Base-by-base conservation (phyloP, 2,797 vertebrate genomes). In the Synaphobranchus kaupii region DNA sequence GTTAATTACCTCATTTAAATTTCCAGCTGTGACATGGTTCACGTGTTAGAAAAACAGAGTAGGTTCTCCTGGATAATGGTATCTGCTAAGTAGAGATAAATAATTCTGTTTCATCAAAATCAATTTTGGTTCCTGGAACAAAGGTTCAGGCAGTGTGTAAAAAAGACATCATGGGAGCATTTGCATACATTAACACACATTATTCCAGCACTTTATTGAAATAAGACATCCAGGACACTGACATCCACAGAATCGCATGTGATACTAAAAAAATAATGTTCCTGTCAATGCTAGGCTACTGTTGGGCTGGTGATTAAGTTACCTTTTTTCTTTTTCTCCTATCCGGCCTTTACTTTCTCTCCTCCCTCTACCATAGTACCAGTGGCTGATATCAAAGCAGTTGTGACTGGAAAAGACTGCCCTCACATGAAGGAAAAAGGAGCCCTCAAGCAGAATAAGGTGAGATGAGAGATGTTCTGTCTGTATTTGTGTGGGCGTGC, bases 351-450 rank as follows among this genome's bases (percentile, higher is more conserved):
- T 12, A 58, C 28, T 34, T 20, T 76, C 15, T 76, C 17, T 44
- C 34, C 48, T 17, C n/a, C 50, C 17, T 52, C 89, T 86, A 85
- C 92, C 92, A 85, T 94, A 97, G 97, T 97, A 91, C 95, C 96
- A 15, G 96, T 97, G 92, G 96, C 96, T 91, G 97, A 97, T 92
- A 97, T 97, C 93, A 97, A 97, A 95, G 96, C 97, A 9, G 93
- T 97, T 92, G 93, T 97, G 92, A 97, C 96, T 60, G 97, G 97
- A 87, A 97, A 97, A 87, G 97, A 97, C 89, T 97, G 97, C 84
- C 97, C 96, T 90, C 96, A 97, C 84, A 96, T 97, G 96, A 97
- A 96, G 92, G 97, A 97, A 91, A 97, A 97, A 93, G 97, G 96
- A 92, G 96, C 96, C 86, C 95, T 97, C 89, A 97, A 97, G 93